phyloP scores from a whole-genome alignment of 2,888 invertebrate genomes.

The Glyphotaelius pellucidus region DNA sequence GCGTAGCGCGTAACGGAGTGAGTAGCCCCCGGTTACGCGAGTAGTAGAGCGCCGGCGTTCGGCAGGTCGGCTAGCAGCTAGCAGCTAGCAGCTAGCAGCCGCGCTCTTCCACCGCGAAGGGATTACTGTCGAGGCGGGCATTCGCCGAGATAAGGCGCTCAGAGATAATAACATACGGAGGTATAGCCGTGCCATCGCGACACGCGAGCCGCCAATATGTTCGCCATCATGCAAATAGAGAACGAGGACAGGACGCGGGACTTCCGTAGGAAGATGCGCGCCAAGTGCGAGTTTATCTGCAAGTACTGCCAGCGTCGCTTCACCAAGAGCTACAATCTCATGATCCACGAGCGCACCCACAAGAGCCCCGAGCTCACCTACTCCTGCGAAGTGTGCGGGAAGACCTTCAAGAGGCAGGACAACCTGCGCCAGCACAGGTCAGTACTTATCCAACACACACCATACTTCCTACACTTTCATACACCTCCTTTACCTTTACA shows the following conservation, averaged over 20 bases:
- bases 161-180: conserved; percentile 66
- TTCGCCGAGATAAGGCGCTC: conserved; percentile 55
- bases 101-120: conserved; percentile 67
- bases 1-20: conserved; percentile 28
- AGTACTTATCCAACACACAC: conserved; percentile 68
- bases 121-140: conserved; percentile 39
- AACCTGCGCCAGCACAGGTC: conserved; percentile 96
- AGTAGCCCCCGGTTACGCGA: conserved; percentile 10
- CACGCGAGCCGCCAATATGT: conserved; percentile 83
- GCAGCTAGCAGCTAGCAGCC: conserved; percentile 59
- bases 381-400: conserved; percentile 98
- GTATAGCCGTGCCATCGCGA: conserved; percentile 72
- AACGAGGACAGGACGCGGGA: conserved; percentile 90
- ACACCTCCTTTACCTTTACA: not conserved
- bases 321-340: conserved; percentile 98
- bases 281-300: conserved; percentile 99
- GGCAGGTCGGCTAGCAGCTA: not conserved
- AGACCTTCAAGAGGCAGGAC: conserved; percentile 98
- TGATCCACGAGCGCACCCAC: conserved; percentile 99
- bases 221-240: conserved; percentile 94
- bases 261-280: conserved; percentile 92
- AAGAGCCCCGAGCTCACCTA: conserved; percentile 97
- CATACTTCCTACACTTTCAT: not conserved
- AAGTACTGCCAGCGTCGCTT: conserved; percentile 98
- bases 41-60: not conserved